A percentile compares a stretch with the other conserved stretches of the same genome.
These are phyloP conservation scores for Argyresthia goedartella DNA, from an alignment of 2,888 invertebrate species.

Conservation along the genomic window DNA sequence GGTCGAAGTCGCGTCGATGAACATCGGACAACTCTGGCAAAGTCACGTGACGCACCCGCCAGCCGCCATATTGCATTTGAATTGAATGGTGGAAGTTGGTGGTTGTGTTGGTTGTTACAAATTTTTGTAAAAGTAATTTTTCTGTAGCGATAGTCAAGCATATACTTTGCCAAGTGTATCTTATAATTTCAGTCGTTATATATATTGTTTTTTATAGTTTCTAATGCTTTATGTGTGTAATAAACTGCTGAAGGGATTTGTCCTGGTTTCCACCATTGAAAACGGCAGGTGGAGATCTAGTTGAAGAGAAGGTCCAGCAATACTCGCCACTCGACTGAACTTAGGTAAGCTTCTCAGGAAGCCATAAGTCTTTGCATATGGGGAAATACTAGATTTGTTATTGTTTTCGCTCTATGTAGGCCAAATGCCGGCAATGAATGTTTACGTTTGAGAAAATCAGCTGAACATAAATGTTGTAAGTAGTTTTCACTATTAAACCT, in stretches of 20 bases:
- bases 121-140: neutral
- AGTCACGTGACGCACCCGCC: too few relatives aligned
- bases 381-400: neutral
- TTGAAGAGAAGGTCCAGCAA: neutral
- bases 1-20: too few relatives aligned
- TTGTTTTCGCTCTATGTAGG: neutral
- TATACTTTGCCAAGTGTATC: neutral
- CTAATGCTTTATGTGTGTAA: neutral
- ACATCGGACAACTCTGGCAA: too few relatives aligned
- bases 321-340: neutral
- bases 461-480: too few relatives aligned
- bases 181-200: neutral
- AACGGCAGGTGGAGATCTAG: conserved; percentile 41
- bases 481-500: too few relatives aligned
- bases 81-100: conserved; percentile 19
- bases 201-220: neutral
- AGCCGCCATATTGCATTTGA: neutral
- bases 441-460: neutral
- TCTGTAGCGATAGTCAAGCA: neutral
- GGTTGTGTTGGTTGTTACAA: conserved; percentile 14
- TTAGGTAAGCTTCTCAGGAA: too few relatives aligned
- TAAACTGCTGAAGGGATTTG: conserved; percentile 7
- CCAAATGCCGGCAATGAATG: neutral
- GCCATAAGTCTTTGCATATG: too few relatives aligned
- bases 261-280: conserved; percentile 45